These are phyloP conservation scores for Dallia pectoralis DNA, from an alignment of 2,797 vertebrate genomes.

Conservation along the genomic window DNA sequence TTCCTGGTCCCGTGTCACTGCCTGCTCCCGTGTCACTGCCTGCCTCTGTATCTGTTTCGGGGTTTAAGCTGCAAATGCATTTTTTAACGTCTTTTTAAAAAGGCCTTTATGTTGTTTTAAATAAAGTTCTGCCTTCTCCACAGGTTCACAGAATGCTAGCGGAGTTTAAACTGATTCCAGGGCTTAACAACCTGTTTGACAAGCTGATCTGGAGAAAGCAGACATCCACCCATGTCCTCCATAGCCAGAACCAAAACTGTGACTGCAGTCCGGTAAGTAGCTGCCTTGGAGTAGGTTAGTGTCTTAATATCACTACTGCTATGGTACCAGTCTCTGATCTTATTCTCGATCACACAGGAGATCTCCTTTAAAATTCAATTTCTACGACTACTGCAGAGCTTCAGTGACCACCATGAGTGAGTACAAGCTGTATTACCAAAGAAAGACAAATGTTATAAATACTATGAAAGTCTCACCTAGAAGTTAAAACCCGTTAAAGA, in stretches of 20 bases:
- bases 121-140: background rate
- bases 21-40: too few relatives aligned
- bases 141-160: constrained; percentile 99
- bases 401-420: constrained; percentile 99
- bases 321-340: background rate
- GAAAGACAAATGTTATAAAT: background rate
- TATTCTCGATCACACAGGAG: constrained; percentile 73
- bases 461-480: background rate
- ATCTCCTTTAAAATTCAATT: constrained; percentile 99
- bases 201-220: constrained; percentile 99
- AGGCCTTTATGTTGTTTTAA: background rate
- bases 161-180: constrained; percentile 94
- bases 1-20: too few relatives aligned
- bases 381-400: constrained; percentile 94
- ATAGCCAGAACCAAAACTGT: constrained; percentile 96
- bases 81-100: background rate
- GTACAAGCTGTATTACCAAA: constrained; percentile 45
- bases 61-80: background rate
- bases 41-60: background rate
- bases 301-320: background rate
- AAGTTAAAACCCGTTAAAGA: too few relatives aligned
- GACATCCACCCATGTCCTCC: constrained; percentile 87
- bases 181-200: constrained; percentile 98
- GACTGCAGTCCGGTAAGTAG: constrained; percentile 93
- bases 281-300: background rate